Conservation (phyloP, 2,797 vertebrate species). For the Euthynnus affinis region DNA sequence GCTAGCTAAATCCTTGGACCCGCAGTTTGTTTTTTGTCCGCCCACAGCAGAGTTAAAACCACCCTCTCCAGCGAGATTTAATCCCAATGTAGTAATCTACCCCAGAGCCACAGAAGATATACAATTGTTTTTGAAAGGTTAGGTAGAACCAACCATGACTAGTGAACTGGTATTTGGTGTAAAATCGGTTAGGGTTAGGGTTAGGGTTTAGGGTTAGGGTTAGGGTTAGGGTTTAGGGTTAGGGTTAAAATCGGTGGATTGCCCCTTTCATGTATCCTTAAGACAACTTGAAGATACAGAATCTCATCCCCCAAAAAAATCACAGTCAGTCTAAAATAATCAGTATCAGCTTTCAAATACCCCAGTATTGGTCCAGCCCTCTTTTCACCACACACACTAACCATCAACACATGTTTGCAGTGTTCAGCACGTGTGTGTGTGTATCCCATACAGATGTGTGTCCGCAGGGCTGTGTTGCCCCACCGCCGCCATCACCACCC, state of each 20-base stretch:
- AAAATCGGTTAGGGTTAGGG: no score
- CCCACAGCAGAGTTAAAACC: no score
- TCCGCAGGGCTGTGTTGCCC: conserved; percentile 13
- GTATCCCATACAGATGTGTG: conserved; percentile 37
- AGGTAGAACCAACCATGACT: neutral
- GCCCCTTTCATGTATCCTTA: neutral
- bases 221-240: no score
- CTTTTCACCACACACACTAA: conserved; percentile 12
- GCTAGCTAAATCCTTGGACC: no score
- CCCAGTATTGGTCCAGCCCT: neutral
- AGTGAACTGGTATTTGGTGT: neutral
- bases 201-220: no score
- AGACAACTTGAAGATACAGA: neutral
- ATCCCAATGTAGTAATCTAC: no score
- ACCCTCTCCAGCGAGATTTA: no score
- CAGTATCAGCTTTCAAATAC: neutral
- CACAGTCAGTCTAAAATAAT: neutral
- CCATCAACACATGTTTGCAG: conserved; percentile 33
- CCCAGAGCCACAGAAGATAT: neutral
- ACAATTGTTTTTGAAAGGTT: neutral
- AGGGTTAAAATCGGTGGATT: neutral
- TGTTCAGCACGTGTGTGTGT: conserved; percentile 23
- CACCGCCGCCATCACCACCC: conserved; percentile 16
- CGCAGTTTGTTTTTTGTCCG: no score
- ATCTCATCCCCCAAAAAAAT: neutral